Evolutionary conservation across 2,888 invertebrate genomes (phyloP), one percentile per base, ranked within the genome.

Genomic region (Drosophila colorata): DNA sequence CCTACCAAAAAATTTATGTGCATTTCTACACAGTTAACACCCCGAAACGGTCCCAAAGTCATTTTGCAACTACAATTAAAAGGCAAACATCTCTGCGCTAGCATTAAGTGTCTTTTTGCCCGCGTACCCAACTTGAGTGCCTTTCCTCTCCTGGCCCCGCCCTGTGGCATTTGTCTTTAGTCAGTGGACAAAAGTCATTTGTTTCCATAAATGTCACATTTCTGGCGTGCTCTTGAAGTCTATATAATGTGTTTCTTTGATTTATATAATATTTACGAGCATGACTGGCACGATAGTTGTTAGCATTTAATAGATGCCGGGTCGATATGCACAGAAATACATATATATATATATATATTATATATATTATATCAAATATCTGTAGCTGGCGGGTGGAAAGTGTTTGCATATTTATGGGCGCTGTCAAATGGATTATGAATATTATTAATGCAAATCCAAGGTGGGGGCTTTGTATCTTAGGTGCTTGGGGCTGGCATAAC

Each of bases 161-260:
- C 13, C 23, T 5, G 13, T 11, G 48, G 18, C 46, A 49, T 53
- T 68, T 68, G 58, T 46, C 66, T 61, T 58, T 23, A 40, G 52
- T 25, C 61, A 52, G 49, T 71, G 69, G 74, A 71, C 87, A 71
- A 74, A 68, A 71, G 58, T 66, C 81, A 84, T 82, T 87, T 84
- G 69, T 74, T 87, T 80, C 74, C 81, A 87, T 87, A 78, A 87
- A 84, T 72, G 81, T 84, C 87, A 78, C 37, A 67, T 49, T 59
- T 33, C 59, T 66, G 66, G 69, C 58, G 49, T 69, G 67, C 61
- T 78, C 51, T 66, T 49, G 51, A 71, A 71, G 72, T 76, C 66
- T 60, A 64, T 64, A 68, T 78, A 78, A 78, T 84, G 78, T 65
- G 78, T 44, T 40, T 44, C 71, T 66, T 63, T 74, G 85, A 80